Evolutionary conservation across 2,888 invertebrate genomes (phyloP), one percentile per base, ranked within the genome.

Genomic region (Cenopis cana): DNA sequence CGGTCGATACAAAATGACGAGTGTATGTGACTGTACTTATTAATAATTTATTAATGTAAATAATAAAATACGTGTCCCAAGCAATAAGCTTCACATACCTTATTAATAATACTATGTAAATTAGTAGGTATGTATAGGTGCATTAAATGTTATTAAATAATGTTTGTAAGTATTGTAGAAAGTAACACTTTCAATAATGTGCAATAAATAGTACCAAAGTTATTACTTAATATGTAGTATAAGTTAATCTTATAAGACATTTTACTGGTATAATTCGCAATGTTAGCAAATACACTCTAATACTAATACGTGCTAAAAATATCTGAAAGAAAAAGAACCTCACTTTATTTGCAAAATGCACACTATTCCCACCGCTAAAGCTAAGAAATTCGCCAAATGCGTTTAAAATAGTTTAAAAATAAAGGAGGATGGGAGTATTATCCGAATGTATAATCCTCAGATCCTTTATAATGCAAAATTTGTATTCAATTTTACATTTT

Each of bases 61-160:
- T 79, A 71, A 49, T 67, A 49, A 60, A 76, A 75, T 83, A 90
- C 91, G 91, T 91, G 91, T 91, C 82, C 78, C 82, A 90, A 91
- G 91, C 91, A 91, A 91, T 91, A 91, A 88, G 79, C 80, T 82
- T 60, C 56, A 69, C 41, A 57, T 54, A 54, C 60, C 60, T 55
- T 55, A 55, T 49, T 55, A 49, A n/a, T 50, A 24, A 12, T 60
- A 46, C n/a, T 12, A 60, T 41, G 46, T 60, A 46, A 12, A 38
- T 38, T 57, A 57, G 36, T 60, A 46, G 36, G 67, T 68, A 24
- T 24, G 24, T 24, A 24, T 29, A 56, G 33, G 41, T 66, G 69
- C 77, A 79, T 77, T 78, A 75, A 46, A 72, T 72, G 68, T 46
- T 55, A 62, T 59, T 33, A 38, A 55, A 59, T 69, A 71, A 46